These are phyloP conservation scores for Geodia barretti DNA, from an alignment of 37 sponge, comb jelly and placozoan genomes.

Conservation along the genomic window DNA sequence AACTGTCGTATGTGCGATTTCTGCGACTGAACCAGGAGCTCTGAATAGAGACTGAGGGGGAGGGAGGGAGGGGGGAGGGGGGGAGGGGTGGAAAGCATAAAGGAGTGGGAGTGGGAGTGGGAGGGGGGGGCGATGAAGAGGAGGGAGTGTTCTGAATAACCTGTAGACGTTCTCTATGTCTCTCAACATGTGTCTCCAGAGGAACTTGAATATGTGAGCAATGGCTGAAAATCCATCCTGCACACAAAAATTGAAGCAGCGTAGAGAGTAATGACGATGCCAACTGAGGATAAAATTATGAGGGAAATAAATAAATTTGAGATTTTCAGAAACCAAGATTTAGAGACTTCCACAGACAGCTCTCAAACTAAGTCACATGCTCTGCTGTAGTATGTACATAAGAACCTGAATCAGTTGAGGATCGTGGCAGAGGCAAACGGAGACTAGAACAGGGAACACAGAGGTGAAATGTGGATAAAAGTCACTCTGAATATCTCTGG, in stretches of 20 bases:
- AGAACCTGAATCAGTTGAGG: slow-evolving; percentile 73
- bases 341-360: too few species aligned
- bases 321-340: background rate
- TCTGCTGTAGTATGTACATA: too few species aligned
- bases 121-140: background rate
- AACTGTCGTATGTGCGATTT: slow-evolving; percentile 77
- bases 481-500: slow-evolving; percentile 86
- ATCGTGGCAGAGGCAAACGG: slow-evolving; percentile 52
- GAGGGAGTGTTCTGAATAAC: slow-evolving; percentile 22
- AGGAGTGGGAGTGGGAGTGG: background rate
- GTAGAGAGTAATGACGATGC: background rate
- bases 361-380: too few species aligned
- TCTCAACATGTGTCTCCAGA: slow-evolving; percentile 81
- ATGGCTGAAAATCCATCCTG: slow-evolving; percentile 83
- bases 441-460: slow-evolving; percentile 66
- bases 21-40: slow-evolving; percentile 64
- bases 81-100: background rate
- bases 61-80: too few species aligned
- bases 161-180: slow-evolving; percentile 68
- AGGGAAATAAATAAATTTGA: too few species aligned
- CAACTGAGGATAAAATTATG: background rate
- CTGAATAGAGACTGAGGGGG: slow-evolving; percentile 66
- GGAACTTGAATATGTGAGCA: slow-evolving; percentile 86
- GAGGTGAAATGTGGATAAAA: slow-evolving; percentile 83
- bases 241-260: background rate